Percentiles rank a stretch among this genome's conserved stretches.
phyloP scores from a whole-genome alignment of 1,140 invertebrate species.

The Melitaea cinxia region DNA sequence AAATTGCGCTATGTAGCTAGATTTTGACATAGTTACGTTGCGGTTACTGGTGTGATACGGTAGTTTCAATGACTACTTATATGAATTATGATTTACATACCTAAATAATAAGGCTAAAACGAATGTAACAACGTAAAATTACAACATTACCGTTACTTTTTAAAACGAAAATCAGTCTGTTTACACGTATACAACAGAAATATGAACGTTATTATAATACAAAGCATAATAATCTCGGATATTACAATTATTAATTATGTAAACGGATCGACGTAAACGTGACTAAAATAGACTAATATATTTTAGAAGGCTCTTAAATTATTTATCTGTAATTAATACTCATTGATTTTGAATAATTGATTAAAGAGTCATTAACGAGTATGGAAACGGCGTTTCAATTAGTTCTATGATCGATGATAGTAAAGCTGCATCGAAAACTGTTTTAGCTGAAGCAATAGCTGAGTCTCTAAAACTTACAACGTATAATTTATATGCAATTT shows the following conservation, averaged over 20 bases:
- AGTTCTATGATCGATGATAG: conserved; percentile 1
- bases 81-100: neutral
- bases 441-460: neutral
- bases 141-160: neutral
- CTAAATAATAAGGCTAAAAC: conserved; percentile 1
- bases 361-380: conserved; percentile 5
- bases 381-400: conserved; percentile 5
- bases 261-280: conserved; percentile 51
- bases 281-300: conserved; percentile 16
- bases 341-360: conserved; percentile 7
- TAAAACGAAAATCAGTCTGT: neutral
- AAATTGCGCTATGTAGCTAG: neutral
- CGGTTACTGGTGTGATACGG: neutral
- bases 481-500: neutral
- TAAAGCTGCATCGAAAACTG: neutral
- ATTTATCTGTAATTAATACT: conserved; percentile 11
- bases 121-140: neutral
- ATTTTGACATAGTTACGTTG: conserved; percentile 10
- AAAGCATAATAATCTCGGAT: conserved; percentile 47
- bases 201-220: conserved; percentile 13
- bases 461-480: neutral
- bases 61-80: conserved; percentile 5
- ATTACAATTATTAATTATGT: conserved; percentile 59
- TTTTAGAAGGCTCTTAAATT: conserved; percentile 15
- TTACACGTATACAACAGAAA: neutral